Conservation (phyloP, 2,888 invertebrate species). For the Nasonia oneida region DNA sequence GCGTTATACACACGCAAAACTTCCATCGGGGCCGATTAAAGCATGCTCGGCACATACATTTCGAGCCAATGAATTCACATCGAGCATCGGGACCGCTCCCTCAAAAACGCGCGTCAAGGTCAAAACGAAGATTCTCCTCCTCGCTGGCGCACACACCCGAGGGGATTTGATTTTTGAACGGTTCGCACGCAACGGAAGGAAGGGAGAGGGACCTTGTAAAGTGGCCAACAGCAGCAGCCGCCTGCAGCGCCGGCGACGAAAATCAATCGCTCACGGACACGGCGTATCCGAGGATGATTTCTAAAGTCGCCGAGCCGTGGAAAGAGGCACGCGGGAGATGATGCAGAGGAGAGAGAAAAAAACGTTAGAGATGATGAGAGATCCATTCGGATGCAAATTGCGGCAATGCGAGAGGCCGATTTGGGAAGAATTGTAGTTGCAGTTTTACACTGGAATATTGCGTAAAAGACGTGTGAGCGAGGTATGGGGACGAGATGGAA, state of each 20-base stretch:
- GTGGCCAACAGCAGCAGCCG: conserved; percentile 18
- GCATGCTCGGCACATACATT: background rate
- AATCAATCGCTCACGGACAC: conserved; percentile 55
- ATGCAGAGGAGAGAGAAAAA: background rate
- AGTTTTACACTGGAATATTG: background rate
- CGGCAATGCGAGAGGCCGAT: background rate
- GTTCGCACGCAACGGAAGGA: conserved; percentile 11
- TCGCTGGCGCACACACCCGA: background rate
- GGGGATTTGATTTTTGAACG: conserved; percentile 39
- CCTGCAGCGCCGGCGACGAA: conserved; percentile 30
- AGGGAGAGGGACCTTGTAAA: conserved; percentile 39
- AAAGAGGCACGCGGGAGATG: conserved; percentile 4
- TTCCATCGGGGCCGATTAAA: background rate
- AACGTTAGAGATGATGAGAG: conserved; percentile 28
- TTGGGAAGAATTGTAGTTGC: background rate
- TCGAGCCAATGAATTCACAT: background rate
- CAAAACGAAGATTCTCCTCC: conserved; percentile 10
- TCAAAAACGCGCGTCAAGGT: conserved; percentile 22
- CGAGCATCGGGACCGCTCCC: background rate
- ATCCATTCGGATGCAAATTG: background rate
- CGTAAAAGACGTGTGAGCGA: no score
- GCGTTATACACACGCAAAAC: background rate
- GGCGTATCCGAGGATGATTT: conserved; percentile 27
- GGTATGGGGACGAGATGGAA: no score
- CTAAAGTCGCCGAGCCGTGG: conserved; percentile 42